Conservation (phyloP, 2,113 vertebrate genomes). For the Labrus mixtus region DNA sequence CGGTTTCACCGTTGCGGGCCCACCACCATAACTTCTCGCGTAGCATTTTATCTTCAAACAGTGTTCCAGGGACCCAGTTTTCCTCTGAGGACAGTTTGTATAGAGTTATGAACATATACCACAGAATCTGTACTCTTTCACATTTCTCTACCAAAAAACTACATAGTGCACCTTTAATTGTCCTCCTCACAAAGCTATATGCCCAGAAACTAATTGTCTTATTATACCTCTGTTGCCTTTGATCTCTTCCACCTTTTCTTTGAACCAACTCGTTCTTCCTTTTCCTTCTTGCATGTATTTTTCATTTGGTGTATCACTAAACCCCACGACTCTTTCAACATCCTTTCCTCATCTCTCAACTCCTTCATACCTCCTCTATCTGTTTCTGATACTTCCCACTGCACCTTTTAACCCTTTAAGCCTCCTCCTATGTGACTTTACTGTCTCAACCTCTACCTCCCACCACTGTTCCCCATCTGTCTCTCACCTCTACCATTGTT, state of each 20-base stretch:
- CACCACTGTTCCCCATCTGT: constrained; percentile 3
- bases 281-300: neutral
- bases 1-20: no score
- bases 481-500: constrained; percentile 19
- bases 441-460: constrained; percentile 3
- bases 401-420: neutral
- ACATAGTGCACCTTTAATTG: no score
- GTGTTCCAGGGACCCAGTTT: no score
- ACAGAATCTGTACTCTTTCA: no score
- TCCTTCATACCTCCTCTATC: neutral
- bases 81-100: no score
- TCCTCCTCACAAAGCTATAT: neutral
- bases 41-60: no score
- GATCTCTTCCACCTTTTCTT: neutral
- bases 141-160: no score
- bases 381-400: neutral
- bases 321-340: neutral
- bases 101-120: no score
- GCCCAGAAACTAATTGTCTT: neutral
- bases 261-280: neutral
- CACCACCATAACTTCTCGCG: no score
- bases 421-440: neutral
- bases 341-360: neutral
- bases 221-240: neutral
- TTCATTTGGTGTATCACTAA: neutral